Percentiles rank a stretch among this genome's conserved stretches.
Evolutionary conservation across 2,888 invertebrate species (phyloP).

Genomic region (Deilephila porcellus): DNA sequence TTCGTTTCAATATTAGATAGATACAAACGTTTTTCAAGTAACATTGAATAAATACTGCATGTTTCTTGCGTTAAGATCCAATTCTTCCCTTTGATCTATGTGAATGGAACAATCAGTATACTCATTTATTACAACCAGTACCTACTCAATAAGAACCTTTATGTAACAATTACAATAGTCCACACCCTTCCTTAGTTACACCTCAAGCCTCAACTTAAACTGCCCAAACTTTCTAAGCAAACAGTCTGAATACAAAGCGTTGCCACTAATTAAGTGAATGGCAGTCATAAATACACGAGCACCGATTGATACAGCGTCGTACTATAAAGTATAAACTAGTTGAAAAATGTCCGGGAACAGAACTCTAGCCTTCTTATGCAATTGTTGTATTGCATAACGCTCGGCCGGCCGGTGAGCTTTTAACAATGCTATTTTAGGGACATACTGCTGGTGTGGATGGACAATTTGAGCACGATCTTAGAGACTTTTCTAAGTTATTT

Average conservation of each 20-base stretch:
- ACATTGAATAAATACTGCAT: too few species aligned
- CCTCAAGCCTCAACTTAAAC: too few species aligned
- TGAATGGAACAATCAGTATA: too few species aligned
- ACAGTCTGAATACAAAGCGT: not conserved
- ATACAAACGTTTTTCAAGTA: too few species aligned
- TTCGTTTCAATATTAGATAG: too few species aligned
- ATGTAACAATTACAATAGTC: not conserved
- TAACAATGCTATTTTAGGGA: slow-evolving; percentile 48
- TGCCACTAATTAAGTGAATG: slow-evolving; percentile 14
- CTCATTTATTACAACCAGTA: not conserved
- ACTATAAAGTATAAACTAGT: slow-evolving; percentile 19
- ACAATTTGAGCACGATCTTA: not conserved
- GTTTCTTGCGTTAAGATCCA: too few species aligned
- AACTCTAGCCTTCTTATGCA: slow-evolving; percentile 53
- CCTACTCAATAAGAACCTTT: too few species aligned
- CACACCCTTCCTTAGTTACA: not conserved
- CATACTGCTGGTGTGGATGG: slow-evolving; percentile 27
- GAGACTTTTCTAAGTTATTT: not conserved
- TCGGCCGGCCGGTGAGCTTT: slow-evolving; percentile 43
- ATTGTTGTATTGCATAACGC: slow-evolving; percentile 59
- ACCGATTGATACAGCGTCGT: slow-evolving; percentile 5
- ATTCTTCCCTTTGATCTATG: too few species aligned
- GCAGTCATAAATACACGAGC: slow-evolving; percentile 8
- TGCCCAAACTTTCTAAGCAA: slow-evolving; percentile 7
- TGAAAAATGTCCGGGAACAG: slow-evolving; percentile 13